These are phyloP conservation scores for Drosophila rubida DNA, from an alignment of 2,888 invertebrate genomes.

Conservation along the genomic window DNA sequence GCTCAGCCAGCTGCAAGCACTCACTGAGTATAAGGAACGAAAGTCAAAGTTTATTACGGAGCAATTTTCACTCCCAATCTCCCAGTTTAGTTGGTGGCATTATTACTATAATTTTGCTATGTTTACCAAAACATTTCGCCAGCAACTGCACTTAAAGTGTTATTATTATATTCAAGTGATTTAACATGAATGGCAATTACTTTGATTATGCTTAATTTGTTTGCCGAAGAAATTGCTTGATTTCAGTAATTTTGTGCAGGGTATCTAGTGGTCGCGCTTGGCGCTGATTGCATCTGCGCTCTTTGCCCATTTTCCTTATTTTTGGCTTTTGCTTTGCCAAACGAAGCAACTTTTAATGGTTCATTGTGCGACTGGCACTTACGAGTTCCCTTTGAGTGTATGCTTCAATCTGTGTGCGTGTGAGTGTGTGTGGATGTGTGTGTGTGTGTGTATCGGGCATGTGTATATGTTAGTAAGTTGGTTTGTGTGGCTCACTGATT, in stretches of 20 bases:
- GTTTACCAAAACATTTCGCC: no score
- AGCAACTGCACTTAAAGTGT: no score
- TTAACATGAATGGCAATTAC: not conserved
- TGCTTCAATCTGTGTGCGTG: conserved; percentile 10
- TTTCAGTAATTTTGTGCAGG: no score
- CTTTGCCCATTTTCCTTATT: conserved; percentile 25
- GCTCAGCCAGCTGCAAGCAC: no score
- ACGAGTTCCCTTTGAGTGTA: conserved; percentile 49
- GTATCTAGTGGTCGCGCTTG: conserved; percentile 1
- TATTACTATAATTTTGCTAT: no score
- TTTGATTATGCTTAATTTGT: no score
- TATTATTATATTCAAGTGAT: no score
- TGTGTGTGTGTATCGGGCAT: conserved; percentile 8
- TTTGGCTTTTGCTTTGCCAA: conserved; percentile 49
- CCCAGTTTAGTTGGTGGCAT: no score
- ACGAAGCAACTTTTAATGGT: conserved; percentile 77
- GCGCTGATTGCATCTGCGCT: not conserved
- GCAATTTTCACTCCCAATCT: no score
- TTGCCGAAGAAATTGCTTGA: no score
- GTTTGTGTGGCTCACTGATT: conserved; percentile 70
- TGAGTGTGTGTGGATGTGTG: conserved; percentile 9
- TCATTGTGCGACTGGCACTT: conserved; percentile 73
- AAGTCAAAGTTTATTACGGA: no score
- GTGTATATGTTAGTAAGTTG: conserved; percentile 40
- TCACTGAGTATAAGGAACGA: no score